These are phyloP conservation scores for Origma solitaria DNA, from an alignment of 2,113 vertebrate genomes.

Conservation along the genomic window DNA sequence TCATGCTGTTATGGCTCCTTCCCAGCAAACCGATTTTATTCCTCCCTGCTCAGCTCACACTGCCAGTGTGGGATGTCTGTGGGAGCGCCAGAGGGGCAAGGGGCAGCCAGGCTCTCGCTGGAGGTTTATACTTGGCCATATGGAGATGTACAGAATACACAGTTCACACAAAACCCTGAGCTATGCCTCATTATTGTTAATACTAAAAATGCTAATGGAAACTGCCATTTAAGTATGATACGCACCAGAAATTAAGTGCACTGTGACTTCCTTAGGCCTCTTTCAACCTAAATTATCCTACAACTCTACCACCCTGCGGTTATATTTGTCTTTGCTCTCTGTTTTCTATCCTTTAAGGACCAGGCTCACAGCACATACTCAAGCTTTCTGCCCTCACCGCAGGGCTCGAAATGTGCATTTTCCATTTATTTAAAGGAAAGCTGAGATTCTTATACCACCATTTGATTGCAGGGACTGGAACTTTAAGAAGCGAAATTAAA, in stretches of 20 bases:
- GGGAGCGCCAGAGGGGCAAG: fast-evolving
- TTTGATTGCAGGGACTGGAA: background rate
- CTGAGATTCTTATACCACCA: background rate
- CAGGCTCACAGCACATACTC: background rate
- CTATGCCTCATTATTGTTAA: background rate
- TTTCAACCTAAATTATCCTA: background rate
- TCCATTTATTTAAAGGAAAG: slow-evolving; percentile 2
- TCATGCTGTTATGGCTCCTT: background rate
- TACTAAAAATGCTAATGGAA: background rate
- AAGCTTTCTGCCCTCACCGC: background rate
- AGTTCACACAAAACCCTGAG: background rate
- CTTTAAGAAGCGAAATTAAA: background rate
- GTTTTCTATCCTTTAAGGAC: background rate
- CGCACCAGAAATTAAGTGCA: background rate
- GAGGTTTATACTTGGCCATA: background rate
- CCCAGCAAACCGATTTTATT: background rate
- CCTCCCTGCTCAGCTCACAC: background rate
- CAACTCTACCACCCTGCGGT: background rate
- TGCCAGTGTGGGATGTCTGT: background rate
- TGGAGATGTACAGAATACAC: background rate
- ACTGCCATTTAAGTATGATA: background rate
- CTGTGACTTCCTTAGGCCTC: background rate
- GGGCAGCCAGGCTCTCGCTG: fast-evolving
- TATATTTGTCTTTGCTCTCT: background rate
- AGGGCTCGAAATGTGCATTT: background rate